Base-by-base conservation (phyloP, 2,888 invertebrate genomes). In the Phasia obesa region DNA sequence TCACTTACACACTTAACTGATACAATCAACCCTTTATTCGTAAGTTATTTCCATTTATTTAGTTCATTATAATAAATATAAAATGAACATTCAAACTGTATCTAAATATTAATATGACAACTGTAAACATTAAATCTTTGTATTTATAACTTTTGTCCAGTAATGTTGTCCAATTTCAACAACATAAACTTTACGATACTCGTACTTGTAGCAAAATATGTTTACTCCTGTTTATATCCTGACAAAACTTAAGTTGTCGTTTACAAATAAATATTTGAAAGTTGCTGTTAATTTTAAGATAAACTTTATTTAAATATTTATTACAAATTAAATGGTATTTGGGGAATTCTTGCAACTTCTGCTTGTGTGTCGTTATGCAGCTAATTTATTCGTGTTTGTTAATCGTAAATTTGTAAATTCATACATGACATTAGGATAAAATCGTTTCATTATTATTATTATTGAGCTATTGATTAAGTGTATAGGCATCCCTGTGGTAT, bases 321-420 rank as follows among this genome's bases (percentile, higher is more conserved):
- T 62, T 9, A 35, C 1, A 71, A 71, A 64, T 47, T 35, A 64
- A 77, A 62, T 77, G 44, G 35, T 35, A 53, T 64, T 70, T 70
- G 4, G 62, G 62, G 60, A 77, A 53, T 77, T 69, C 51, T 69
- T 76, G 67, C 27, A 67, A 42, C 17, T 38, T 60, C 38, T 21
- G 19, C 11, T 11, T 19, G 31, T 49, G 17, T 15, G 27, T 59
- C 31, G 35, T 44, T 17, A 19, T 19, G 21, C 17, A 51, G 7
- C 13, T 23, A 38, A 11, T 13, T 38, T 2, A n/a, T 42, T n/a
- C n/a, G 4, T 62, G 7, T 17, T 31, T 27, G 19, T 27, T 38
- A 4, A n/a, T 27, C 55, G 23, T 15, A 53, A 38, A 65, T 77
- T 60, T 69, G 23, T 53, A 44, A 13, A 42, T 67, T 67, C 3